phyloP scores from a whole-genome alignment of 2,888 invertebrate genomes.

The Thecophora atra region DNA sequence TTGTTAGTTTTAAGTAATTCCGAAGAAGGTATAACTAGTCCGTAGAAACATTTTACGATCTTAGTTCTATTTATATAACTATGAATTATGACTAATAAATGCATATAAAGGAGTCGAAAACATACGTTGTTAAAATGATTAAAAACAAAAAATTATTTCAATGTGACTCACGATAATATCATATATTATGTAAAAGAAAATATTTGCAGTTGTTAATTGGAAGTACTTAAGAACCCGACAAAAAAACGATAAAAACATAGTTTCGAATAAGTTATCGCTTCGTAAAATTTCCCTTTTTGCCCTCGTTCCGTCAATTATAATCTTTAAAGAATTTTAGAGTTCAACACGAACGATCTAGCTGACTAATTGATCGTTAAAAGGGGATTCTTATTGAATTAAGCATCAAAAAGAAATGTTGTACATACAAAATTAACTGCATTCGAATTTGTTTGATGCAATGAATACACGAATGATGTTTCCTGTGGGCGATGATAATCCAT shows the following conservation, averaged over 20 bases:
- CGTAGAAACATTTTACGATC: no score
- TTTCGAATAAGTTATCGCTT: no score
- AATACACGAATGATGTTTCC: background rate
- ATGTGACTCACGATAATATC: constrained; percentile 1
- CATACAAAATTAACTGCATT: background rate
- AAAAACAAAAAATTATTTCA: no score
- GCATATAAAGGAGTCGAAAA: no score
- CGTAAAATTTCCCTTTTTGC: background rate
- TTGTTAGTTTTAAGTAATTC: no score
- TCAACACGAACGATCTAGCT: background rate
- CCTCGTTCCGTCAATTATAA: background rate
- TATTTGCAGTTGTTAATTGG: background rate
- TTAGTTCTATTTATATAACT: no score
- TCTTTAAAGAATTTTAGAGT: background rate
- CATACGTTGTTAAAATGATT: no score
- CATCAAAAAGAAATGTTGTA: background rate
- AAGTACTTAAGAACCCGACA: background rate
- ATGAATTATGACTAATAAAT: no score
- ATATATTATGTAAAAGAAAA: background rate
- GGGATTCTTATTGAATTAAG: background rate
- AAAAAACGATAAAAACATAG: background rate
- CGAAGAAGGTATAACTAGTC: no score
- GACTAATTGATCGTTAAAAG: background rate
- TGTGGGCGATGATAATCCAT: background rate
- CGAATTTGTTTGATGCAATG: background rate